These are phyloP conservation scores for Lepus oiostolus DNA, from an alignment of 2,797 vertebrate genomes.

Conservation along the genomic window DNA sequence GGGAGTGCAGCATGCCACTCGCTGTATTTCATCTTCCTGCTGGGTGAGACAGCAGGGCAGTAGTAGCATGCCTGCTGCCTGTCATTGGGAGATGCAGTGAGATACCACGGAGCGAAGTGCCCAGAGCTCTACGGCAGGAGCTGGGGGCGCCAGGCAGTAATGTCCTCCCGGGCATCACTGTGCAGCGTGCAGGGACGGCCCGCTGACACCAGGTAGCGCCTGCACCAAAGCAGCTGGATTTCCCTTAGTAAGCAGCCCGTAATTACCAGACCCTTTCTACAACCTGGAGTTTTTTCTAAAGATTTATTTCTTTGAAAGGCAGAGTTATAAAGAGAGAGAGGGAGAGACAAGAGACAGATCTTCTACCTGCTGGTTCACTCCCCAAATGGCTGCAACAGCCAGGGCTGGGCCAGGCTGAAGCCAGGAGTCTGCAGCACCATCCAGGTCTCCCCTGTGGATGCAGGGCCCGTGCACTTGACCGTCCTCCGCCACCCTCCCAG, in stretches of 20 bases:
- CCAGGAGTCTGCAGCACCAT: no score
- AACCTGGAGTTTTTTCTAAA: background rate
- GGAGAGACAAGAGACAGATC: no score
- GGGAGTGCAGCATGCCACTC: no score
- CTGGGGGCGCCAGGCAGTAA: background rate
- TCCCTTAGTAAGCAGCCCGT: background rate
- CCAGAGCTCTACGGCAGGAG: background rate
- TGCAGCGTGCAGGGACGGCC: background rate
- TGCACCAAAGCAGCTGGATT: background rate
- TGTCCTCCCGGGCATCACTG: background rate
- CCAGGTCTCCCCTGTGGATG: no score
- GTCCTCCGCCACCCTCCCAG: no score
- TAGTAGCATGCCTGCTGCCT: background rate
- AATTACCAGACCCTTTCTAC: background rate
- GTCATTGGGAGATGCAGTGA: background rate
- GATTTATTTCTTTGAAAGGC: background rate
- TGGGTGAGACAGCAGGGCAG: background rate
- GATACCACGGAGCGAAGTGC: background rate
- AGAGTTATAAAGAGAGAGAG: no score
- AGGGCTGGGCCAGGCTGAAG: no score
- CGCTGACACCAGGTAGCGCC: accelerated
- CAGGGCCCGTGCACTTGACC: no score
- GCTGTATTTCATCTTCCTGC: background rate
- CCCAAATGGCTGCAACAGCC: no score
- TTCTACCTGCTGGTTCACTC: no score